These are phyloP conservation scores for Epicampocera succincta DNA, from an alignment of 2,888 invertebrate species.

Conservation along the genomic window DNA sequence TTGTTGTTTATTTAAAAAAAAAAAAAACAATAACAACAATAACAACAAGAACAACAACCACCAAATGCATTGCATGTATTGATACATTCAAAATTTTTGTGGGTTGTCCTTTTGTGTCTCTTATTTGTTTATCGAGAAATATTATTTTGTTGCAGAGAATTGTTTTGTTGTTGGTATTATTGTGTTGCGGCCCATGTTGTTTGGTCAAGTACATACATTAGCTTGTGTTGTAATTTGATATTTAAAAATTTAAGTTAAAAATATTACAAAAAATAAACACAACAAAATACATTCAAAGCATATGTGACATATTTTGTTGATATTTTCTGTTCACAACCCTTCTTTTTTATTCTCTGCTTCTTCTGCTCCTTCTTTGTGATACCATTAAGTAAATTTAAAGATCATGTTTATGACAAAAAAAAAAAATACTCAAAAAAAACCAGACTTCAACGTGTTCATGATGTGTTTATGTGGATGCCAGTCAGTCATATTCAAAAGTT, in stretches of 20 bases:
- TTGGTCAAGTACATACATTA: conserved; percentile 67
- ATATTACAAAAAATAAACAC: conserved; percentile 1
- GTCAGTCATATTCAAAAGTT: conserved; percentile 11
- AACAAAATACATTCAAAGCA: conserved; percentile 12
- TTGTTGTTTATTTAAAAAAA: conserved; percentile 2
- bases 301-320: conserved; percentile 37
- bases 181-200: conserved; percentile 12
- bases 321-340: conserved; percentile 11
- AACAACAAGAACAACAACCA: no score
- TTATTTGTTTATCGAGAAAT: conserved; percentile 49
- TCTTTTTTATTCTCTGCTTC: conserved; percentile 1
- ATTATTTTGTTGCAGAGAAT: conserved; percentile 21
- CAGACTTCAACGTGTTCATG: not conserved
- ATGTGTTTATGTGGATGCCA: conserved; percentile 20
- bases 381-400: conserved; percentile 28
- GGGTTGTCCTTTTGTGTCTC: conserved; percentile 58
- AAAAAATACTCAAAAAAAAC: not conserved
- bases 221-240: conserved; percentile 69
- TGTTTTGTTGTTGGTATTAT: conserved; percentile 4
- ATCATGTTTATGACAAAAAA: conserved; percentile 19
- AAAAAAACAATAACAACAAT: no score
- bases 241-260: conserved; percentile 29
- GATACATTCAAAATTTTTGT: conserved; percentile 52
- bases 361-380: not conserved
- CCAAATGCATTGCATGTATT: conserved; percentile 7